These are phyloP conservation scores for Apeira syringaria DNA, from an alignment of 2,888 invertebrate species.

Conservation along the genomic window DNA sequence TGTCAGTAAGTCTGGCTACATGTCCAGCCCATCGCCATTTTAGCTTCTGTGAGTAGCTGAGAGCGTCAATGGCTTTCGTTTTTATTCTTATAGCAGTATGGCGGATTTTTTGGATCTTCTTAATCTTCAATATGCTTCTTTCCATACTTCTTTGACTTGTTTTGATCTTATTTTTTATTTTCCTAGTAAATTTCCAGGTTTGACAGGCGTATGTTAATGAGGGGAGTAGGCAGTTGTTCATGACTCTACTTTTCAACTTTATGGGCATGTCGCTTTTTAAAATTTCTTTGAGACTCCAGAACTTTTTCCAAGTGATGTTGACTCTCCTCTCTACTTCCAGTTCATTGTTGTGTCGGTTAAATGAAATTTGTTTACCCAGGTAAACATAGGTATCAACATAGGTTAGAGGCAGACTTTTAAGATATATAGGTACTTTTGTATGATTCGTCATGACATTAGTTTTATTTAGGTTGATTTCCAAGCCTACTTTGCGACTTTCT, in stretches of 20 bases:
- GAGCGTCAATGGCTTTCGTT: background rate
- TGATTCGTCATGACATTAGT: constrained; percentile 28
- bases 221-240: constrained; percentile 2
- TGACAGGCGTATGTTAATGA: constrained; percentile 9
- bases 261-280: background rate
- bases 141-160: constrained; percentile 22
- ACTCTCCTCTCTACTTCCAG: background rate
- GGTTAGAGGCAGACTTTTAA: background rate
- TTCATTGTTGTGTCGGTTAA: constrained; percentile 2
- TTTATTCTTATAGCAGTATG: background rate
- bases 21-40: too few species aligned
- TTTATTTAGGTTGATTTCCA: constrained; percentile 26
- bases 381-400: constrained; percentile 19
- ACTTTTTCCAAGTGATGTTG: background rate
- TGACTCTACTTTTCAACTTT: constrained; percentile 14
- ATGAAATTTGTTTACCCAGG: constrained; percentile 14
- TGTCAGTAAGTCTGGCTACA: too few species aligned
- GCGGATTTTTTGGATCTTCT: constrained; percentile 20
- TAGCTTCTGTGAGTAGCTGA: constrained; percentile 11
- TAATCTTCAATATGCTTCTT: constrained; percentile 22
- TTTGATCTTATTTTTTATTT: constrained; percentile 18
- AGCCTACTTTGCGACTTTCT: constrained; percentile 18
- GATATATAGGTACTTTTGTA: constrained; percentile 9
- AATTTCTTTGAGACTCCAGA: background rate
- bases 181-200: constrained; percentile 9